A percentile compares a stretch with the other conserved stretches of the same genome.
Evolutionary conservation across 2,888 invertebrate genomes (phyloP).

Genomic region (Adineta ricciae): DNA sequence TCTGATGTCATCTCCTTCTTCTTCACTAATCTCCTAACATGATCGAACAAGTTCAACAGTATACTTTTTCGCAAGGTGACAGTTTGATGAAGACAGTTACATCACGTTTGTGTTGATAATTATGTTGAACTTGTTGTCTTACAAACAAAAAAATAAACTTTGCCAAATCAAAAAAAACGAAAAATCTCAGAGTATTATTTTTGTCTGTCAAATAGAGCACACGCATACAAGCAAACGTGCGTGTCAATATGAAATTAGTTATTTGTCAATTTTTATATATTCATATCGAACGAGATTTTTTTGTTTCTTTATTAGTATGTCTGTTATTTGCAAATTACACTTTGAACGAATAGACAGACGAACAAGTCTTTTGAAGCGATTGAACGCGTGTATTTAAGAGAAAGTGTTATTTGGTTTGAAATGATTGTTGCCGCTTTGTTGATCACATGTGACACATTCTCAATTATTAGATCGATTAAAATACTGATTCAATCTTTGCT

Average conservation of each 20-base stretch:
- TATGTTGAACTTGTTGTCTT: not conserved
- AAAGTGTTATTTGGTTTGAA: conserved; percentile 9
- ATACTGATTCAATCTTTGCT: conserved; percentile 9
- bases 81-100: conserved; percentile 4
- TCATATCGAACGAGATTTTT: not conserved
- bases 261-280: conserved; percentile 5
- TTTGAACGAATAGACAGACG: conserved; percentile 13
- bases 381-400: conserved; percentile 5
- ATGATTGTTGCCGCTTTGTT: conserved; percentile 13
- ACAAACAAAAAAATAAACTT: not conserved
- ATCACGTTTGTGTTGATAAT: not conserved
- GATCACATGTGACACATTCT: conserved; percentile 13
- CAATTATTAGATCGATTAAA: conserved; percentile 13
- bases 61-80: conserved; percentile 20
- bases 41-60: conserved; percentile 23
- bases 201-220: conserved; percentile 7
- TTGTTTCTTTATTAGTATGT: conserved; percentile 12
- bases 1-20: conserved; percentile 9
- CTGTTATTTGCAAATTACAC: conserved; percentile 9
- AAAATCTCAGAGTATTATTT: not conserved
- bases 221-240: not conserved
- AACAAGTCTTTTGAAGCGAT: not conserved
- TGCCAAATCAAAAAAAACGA: not conserved
- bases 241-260: conserved; percentile 15
- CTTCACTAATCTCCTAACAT: conserved; percentile 12